These are phyloP conservation scores for Cichlasoma orientale DNA, from an alignment of 2,797 vertebrate species.

Conservation along the genomic window DNA sequence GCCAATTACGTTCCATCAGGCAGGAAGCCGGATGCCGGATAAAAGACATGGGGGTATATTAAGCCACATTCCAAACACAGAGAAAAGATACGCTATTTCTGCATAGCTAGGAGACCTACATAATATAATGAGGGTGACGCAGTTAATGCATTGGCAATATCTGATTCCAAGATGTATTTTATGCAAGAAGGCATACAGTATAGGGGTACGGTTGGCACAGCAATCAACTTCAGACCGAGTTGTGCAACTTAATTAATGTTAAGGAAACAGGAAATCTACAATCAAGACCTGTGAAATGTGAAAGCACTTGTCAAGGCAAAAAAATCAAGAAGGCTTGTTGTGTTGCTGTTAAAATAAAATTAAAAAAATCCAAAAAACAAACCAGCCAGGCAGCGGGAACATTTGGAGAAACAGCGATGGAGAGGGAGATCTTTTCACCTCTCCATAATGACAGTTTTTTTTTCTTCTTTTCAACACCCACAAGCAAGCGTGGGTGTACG, in stretches of 20 bases:
- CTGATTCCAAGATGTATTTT: constrained; percentile 23
- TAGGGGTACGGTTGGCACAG: background rate
- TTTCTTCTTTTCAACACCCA: constrained; percentile 61
- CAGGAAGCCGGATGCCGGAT: constrained; percentile 73
- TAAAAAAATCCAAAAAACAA: background rate
- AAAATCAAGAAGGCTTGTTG: background rate
- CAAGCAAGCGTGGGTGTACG: constrained; percentile 65
- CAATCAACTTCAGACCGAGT: background rate
- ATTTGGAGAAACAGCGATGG: constrained; percentile 57
- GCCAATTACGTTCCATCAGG: constrained; percentile 78
- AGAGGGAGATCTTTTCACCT: constrained; percentile 63
- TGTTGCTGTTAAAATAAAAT: background rate
- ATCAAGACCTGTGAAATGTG: background rate
- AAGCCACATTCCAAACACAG: constrained; percentile 54
- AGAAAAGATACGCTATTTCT: constrained; percentile 51
- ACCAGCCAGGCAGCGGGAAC: constrained; percentile 41
- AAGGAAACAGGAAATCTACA: background rate
- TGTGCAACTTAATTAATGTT: constrained; percentile 6
- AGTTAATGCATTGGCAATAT: constrained; percentile 38
- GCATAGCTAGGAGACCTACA: constrained; percentile 51
- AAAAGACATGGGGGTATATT: constrained; percentile 69
- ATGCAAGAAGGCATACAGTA: background rate
- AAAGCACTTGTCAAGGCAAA: background rate
- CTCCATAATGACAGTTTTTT: constrained; percentile 63
- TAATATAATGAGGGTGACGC: constrained; percentile 58